Evolutionary conservation across 2,888 invertebrate species (phyloP), one percentile per base, ranked within the genome.

Genomic region (Cylloceria caligata): DNA sequence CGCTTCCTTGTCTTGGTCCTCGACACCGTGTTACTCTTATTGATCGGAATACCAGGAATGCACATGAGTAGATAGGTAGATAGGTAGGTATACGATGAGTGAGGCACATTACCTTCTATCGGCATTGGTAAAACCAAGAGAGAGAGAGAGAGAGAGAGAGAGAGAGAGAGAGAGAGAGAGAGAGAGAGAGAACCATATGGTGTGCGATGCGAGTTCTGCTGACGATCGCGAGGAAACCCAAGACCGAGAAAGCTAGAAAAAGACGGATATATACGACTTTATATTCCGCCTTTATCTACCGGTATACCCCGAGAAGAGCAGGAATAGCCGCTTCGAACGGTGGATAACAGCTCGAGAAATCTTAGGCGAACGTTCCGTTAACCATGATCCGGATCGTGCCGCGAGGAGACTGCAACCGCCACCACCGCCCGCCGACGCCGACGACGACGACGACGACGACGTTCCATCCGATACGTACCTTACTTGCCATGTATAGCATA

Each of bases 1-100:
- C 49, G 34, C 67, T 72, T 75, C 65, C 78, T 36, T 68, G 71
- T 65, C 27, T 62, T 79, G 47, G 76, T 52, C 69, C 36, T 71
- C 57, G 71, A 78, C 39, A 77, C 74, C 73, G 83, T 84, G 83
- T 88, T 89, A 87, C 88, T 88, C 87, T 87, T 87, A 86, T 86
- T 84, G 89, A 90, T 89, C 86, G 89, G 88, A 88, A 89, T 90
- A 88, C 88, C 83, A 85, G 65, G 65, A 80, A 77, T 76, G 68
- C 60, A 65, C 64, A 47, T 49, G 71, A 30, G 52, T 30, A 30
- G 64, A 52, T 52, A 55, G 39, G 36, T 45, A 64, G 36, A 60
- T 60, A 65, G 55, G 21, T 47, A 34, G 47, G 39, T 24, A 39
- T 13, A 42, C 47, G 81, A 71, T 73, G 80, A 75, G 60, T 36